A percentile compares a stretch with the other conserved stretches of the same genome.
Evolutionary conservation across 1,140 invertebrate genomes (phyloP).

Genomic region (Cydia pomonella): DNA sequence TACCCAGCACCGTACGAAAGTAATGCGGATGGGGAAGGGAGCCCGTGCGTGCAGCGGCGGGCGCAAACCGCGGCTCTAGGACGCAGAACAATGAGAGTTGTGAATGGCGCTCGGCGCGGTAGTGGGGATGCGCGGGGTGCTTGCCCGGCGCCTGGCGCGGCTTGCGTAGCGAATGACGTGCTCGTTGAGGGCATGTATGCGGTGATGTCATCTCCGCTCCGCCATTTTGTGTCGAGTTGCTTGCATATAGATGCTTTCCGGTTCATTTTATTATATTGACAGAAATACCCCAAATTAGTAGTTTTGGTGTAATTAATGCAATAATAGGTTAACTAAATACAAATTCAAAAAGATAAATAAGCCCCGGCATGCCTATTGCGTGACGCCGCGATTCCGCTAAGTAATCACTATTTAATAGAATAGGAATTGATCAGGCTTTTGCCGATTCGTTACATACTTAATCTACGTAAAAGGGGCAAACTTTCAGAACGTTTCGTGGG

Average conservation of each 20-base stretch:
- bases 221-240: slow-evolving; percentile 66
- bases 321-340: too few species aligned
- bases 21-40: neutral
- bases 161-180: slow-evolving; percentile 34
- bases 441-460: too few species aligned
- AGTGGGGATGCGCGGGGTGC: slow-evolving; percentile 37
- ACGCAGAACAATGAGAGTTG: slow-evolving; percentile 42
- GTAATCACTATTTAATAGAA: too few species aligned
- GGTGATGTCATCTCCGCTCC: slow-evolving; percentile 70
- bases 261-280: neutral
- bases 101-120: slow-evolving; percentile 58
- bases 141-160: slow-evolving; percentile 22
- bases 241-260: slow-evolving; percentile 10
- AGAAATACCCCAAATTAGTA: neutral
- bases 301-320: neutral
- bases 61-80: slow-evolving; percentile 53
- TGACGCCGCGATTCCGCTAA: too few species aligned
- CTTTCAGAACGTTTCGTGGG: too few species aligned
- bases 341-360: too few species aligned
- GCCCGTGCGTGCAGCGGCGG: slow-evolving; percentile 33
- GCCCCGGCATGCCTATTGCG: too few species aligned
- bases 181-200: slow-evolving; percentile 41
- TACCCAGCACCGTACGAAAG: neutral
- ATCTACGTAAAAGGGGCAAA: too few species aligned
- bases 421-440: too few species aligned